These are phyloP conservation scores for Scotopteryx bipunctaria DNA, from an alignment of 2,888 invertebrate species.

Conservation along the genomic window DNA sequence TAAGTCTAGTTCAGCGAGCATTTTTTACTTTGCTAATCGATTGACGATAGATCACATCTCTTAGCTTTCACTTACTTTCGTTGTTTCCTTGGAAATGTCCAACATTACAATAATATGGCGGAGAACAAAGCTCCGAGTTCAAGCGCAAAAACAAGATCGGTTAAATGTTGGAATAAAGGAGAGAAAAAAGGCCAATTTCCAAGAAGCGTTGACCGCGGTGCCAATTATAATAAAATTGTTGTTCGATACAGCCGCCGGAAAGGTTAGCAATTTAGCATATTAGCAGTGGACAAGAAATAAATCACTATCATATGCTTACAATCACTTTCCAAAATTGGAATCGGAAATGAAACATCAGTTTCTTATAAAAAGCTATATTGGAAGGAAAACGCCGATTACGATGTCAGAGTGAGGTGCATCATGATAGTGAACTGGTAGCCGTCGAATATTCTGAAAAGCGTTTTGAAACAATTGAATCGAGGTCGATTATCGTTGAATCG, in stretches of 20 bases:
- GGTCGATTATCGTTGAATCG: conserved; percentile 57
- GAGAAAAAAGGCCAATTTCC: conserved; percentile 71
- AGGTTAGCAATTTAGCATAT: conserved; percentile 68
- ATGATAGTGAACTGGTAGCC: conserved; percentile 19
- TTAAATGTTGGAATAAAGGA: conserved; percentile 70
- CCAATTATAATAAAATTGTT: conserved; percentile 80
- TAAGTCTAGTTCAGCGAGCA: not conserved
- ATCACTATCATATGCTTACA: conserved; percentile 39
- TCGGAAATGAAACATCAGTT: conserved; percentile 30
- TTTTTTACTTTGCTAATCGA: conserved; percentile 32
- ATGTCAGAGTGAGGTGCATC: conserved; percentile 30
- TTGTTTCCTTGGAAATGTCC: conserved; percentile 50
- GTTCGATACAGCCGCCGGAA: conserved; percentile 71
- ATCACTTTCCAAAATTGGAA: conserved; percentile 35
- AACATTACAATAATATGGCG: conserved; percentile 72
- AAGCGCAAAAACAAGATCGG: conserved; percentile 74
- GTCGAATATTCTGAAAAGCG: conserved; percentile 3
- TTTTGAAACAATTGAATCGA: conserved; percentile 7
- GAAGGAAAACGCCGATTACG: conserved; percentile 35
- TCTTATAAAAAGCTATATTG: conserved; percentile 25
- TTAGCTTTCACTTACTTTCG: conserved; percentile 67
- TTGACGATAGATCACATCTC: conserved; percentile 45
- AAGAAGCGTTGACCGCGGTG: conserved; percentile 75
- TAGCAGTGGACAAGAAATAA: conserved; percentile 45
- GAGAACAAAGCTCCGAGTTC: conserved; percentile 72